phyloP scores from a whole-genome alignment of 2,797 vertebrate species.

The Graptemys geographica region DNA sequence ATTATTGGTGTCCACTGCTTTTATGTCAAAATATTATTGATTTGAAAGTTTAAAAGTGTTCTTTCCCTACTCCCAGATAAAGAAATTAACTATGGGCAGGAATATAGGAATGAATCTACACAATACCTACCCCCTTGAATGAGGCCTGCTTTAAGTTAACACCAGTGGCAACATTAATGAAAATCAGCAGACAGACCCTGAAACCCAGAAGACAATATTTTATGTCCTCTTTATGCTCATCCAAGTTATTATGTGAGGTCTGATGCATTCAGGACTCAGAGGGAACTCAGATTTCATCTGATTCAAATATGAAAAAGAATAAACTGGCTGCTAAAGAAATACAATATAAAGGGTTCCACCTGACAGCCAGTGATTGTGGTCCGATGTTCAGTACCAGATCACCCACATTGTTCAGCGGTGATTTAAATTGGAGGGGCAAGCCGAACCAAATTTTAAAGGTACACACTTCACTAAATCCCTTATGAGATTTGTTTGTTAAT shows the following conservation, averaged over 20 bases:
- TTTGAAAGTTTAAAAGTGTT: not conserved
- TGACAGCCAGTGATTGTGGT: not conserved
- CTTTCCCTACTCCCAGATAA: not conserved
- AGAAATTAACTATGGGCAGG: not conserved
- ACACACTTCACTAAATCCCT: not conserved
- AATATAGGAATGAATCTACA: not conserved
- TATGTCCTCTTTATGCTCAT: not conserved
- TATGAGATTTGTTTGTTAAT: not conserved
- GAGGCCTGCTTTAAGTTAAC: not conserved
- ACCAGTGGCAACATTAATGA: not conserved
- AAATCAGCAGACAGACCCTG: not conserved
- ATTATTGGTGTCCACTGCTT: not conserved
- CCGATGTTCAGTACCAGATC: not conserved
- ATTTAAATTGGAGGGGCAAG: not conserved
- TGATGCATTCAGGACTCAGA: not conserved
- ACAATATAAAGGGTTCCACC: not conserved
- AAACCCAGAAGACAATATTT: not conserved
- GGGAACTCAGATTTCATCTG: not conserved
- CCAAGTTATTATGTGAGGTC: not conserved
- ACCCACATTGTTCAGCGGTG: not conserved
- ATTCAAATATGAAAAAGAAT: not conserved
- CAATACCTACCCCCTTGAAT: not conserved
- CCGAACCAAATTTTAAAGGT: not conserved
- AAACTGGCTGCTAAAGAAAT: not conserved
- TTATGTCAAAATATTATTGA: not conserved